These are phyloP conservation scores for Antechinus flavipes DNA, from an alignment of 2,113 vertebrate genomes.

Conservation along the genomic window DNA sequence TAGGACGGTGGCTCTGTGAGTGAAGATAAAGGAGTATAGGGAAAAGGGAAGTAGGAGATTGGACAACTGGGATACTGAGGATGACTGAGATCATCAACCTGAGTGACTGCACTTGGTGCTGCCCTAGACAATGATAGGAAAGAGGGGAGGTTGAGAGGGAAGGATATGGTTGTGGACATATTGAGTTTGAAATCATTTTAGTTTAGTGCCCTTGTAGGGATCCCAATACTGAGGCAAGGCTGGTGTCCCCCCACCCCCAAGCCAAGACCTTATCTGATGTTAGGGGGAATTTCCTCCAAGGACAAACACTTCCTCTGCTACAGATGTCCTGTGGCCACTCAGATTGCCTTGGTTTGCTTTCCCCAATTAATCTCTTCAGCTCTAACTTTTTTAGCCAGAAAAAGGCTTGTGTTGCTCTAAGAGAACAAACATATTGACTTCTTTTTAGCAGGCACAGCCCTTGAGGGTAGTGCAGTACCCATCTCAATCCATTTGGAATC, in stretches of 20 bases:
- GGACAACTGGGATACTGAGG: background rate
- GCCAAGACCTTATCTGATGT: background rate
- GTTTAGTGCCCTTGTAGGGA: background rate
- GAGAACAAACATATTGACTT: conserved; percentile 24
- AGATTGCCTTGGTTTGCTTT: background rate
- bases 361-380: background rate
- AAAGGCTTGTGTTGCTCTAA: background rate
- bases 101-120: background rate
- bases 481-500: background rate
- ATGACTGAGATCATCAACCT: background rate
- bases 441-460: background rate
- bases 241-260: background rate
- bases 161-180: background rate
- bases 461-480: background rate
- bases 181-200: background rate
- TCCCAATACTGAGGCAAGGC: background rate
- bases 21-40: background rate
- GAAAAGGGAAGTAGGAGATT: background rate
- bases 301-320: background rate
- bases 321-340: background rate
- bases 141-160: background rate
- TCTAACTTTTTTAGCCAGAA: background rate
- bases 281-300: background rate
- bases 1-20: background rate
- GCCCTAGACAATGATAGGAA: background rate